A percentile compares a stretch with the other conserved stretches of the same genome.
Conservation (phyloP, 2,113 vertebrate species). For the Tragelaphus imberbis region DNA sequence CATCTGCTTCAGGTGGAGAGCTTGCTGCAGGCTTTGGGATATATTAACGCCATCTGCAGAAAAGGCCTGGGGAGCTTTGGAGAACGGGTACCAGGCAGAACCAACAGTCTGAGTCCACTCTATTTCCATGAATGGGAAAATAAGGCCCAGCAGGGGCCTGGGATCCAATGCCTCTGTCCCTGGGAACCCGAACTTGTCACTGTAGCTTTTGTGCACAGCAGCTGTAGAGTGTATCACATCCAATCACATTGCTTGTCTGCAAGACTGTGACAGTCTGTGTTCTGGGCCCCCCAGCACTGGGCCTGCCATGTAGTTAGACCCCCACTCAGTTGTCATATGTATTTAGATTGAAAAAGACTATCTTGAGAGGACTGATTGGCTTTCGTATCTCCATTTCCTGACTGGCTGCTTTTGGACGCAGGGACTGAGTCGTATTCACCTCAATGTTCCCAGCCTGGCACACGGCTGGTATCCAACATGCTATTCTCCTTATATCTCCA, state of each 20-base stretch:
- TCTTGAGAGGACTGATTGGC: neutral
- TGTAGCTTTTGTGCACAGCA: neutral
- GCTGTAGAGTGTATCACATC: neutral
- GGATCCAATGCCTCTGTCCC: neutral
- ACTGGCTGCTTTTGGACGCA: neutral
- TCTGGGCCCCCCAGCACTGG: neutral
- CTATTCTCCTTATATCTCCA: neutral
- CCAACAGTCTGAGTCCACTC: neutral
- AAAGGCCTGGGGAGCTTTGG: neutral
- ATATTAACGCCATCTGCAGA: conserved; percentile 8
- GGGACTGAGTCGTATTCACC: neutral
- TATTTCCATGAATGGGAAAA: neutral
- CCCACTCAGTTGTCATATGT: neutral
- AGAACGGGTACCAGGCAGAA: neutral
- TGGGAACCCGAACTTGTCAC: neutral
- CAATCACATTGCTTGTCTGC: neutral
- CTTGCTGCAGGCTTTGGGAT: conserved; percentile 36
- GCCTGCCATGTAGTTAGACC: neutral
- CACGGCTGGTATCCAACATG: neutral
- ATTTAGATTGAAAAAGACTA: neutral
- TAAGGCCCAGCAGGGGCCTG: too few species aligned
- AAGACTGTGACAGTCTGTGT: neutral
- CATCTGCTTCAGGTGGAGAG: conserved; percentile 51
- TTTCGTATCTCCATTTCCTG: neutral
- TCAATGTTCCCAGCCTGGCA: neutral